phyloP scores from a whole-genome alignment of 2,797 vertebrate species.

The Nasua narica region DNA sequence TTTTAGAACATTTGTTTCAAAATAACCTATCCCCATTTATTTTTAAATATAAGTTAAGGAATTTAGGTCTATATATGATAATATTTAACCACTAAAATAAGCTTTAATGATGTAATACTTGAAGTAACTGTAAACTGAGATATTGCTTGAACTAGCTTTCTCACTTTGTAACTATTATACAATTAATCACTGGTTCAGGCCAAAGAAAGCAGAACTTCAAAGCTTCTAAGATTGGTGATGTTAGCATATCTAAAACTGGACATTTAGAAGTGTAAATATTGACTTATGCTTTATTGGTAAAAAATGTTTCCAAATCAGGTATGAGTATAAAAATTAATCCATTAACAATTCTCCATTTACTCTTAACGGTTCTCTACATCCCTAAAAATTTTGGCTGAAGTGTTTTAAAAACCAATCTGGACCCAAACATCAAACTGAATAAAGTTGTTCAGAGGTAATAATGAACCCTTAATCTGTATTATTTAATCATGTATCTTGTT shows the following conservation, averaged over 20 bases:
- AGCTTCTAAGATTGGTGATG: background rate
- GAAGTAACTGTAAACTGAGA: slow-evolving; percentile 32
- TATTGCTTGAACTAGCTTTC: slow-evolving; percentile 25
- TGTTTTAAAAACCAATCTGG: slow-evolving; percentile 30
- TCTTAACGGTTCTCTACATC: background rate
- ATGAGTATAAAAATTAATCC: slow-evolving; percentile 2
- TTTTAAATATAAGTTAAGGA: slow-evolving; percentile 33
- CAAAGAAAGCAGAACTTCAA: slow-evolving; percentile 14
- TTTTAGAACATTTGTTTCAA: slow-evolving; percentile 30
- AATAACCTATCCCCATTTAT: slow-evolving; percentile 8
- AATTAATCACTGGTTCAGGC: slow-evolving; percentile 26
- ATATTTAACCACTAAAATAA: slow-evolving; percentile 41
- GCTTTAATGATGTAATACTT: background rate
- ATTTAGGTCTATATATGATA: background rate
- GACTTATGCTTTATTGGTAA: slow-evolving; percentile 16
- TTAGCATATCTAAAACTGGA: slow-evolving; percentile 41
- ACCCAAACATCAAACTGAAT: slow-evolving; percentile 37
- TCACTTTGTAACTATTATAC: slow-evolving; percentile 20
- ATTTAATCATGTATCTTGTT: background rate
- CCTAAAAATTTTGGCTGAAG: background rate
- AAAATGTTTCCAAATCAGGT: background rate
- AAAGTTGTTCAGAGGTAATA: background rate
- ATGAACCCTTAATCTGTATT: background rate
- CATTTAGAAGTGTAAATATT: slow-evolving; percentile 27
- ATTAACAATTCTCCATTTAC: background rate